A percentile compares a stretch with the other conserved stretches of the same genome.
Evolutionary conservation across 35 echinoderm and acorn worm genomes (phyloP).

Genomic region (Strongylocentrotus purpuratus): DNA sequence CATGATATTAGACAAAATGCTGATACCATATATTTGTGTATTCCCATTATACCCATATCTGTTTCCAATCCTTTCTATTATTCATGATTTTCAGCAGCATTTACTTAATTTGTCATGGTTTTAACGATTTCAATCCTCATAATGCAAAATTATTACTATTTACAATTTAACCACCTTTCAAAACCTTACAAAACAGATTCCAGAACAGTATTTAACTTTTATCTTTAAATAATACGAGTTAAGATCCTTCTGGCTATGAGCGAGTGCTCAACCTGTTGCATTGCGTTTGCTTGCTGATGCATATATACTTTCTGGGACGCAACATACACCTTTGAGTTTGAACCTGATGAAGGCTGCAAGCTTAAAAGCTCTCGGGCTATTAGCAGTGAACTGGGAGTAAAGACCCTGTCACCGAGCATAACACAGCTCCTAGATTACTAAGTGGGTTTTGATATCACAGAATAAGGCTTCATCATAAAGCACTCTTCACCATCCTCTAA

Average conservation of each 20-base stretch:
- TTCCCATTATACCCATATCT: too few species aligned
- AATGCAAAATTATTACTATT: too few species aligned
- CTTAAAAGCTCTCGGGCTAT: constrained; percentile 28
- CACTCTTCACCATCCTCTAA: neutral
- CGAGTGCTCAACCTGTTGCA: neutral
- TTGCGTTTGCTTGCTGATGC: neutral
- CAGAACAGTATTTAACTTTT: too few species aligned
- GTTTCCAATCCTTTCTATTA: too few species aligned
- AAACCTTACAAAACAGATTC: too few species aligned
- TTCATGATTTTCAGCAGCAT: too few species aligned
- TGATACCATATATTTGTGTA: too few species aligned
- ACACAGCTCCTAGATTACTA: constrained; percentile 25
- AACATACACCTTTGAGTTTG: neutral
- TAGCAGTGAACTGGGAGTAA: neutral
- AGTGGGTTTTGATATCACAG: constrained; percentile 19
- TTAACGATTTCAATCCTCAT: too few species aligned
- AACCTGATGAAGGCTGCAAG: neutral
- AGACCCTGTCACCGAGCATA: constrained; percentile 5
- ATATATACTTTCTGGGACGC: neutral
- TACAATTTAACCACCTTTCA: too few species aligned
- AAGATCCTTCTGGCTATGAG: neutral
- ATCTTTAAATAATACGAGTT: neutral
- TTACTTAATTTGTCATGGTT: too few species aligned
- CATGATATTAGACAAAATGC: too few species aligned
- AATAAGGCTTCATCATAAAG: constrained; percentile 11